These are phyloP conservation scores for Notechis scutatus DNA, from an alignment of 2,113 vertebrate genomes.

Conservation along the genomic window DNA sequence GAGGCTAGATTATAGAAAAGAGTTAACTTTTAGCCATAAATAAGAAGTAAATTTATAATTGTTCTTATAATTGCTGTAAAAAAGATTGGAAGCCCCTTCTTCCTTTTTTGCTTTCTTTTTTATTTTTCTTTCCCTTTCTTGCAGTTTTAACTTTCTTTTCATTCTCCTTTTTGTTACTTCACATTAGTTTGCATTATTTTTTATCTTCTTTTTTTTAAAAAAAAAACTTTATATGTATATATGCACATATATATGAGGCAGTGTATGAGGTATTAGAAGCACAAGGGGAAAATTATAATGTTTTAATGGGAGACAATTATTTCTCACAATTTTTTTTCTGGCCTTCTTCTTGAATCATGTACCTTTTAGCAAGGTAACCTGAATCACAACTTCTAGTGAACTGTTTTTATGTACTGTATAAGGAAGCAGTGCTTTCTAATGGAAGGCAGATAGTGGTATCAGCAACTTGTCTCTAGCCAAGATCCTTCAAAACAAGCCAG, in stretches of 20 bases:
- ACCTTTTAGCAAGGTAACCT: rapidly evolving
- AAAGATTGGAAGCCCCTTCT: background rate
- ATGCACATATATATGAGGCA: background rate
- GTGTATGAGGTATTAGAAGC: background rate
- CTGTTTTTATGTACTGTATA: conserved; percentile 22
- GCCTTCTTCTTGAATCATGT: background rate
- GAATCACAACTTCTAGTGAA: background rate
- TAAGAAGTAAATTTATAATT: background rate
- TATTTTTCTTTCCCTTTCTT: background rate
- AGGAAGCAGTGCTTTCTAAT: background rate
- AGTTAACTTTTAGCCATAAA: background rate
- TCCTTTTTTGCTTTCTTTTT: background rate
- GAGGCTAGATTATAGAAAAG: background rate
- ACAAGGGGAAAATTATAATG: background rate
- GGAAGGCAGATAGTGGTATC: background rate
- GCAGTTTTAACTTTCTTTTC: background rate
- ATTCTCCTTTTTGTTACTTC: background rate
- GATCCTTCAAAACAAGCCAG: background rate
- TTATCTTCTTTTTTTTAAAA: background rate
- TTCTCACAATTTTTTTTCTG: rapidly evolving
- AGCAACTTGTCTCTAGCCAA: background rate
- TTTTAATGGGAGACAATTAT: background rate
- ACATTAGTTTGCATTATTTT: background rate
- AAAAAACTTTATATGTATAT: background rate
- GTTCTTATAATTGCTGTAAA: background rate